Base-by-base conservation (phyloP, 1,140 invertebrate species). In the Drosophila setifemur region DNA sequence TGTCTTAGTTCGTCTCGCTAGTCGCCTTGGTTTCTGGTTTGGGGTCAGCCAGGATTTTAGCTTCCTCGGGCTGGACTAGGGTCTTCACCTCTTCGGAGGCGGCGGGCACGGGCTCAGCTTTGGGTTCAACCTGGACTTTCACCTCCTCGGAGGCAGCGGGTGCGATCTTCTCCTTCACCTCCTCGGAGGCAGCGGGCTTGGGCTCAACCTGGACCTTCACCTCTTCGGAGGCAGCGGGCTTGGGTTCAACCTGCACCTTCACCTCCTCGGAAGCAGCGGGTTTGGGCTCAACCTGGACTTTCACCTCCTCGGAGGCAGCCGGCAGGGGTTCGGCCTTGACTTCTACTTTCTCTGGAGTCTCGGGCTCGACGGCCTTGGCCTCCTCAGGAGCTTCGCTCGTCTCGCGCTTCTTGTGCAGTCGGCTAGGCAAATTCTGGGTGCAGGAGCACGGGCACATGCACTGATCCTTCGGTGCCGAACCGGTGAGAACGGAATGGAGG, bases 391-490 rank as follows among this genome's bases (percentile, higher is more conserved):
- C 45, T n/a, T 74, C 66, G 18, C 42, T 85, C n/a, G 77, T 61
- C 16, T 87, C 83, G 35, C 88, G 88, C 47, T 90, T 90, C 68
- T 83, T 88, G 53, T 89, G 81, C 18, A 71, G 39, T 44, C 53
- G 55, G 11, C 68, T 61, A 3, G 81, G 72, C 43, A 90, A 53
- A 18, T 89, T 90, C 45, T 90, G 88, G n/a, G 85, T 90, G 71
- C 88, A 90, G 18, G 88, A 90, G 47, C 88, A 90, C 2, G 88
- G 88, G 45, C 88, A 90, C 88, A 90, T 90, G 61, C 88, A 90
- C 40, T 89, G 88, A 64, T 90, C 88, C 53, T 86, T 88, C 2
- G 79, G 85, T 9, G 63, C 79, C 12, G 61, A 70, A 18, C 83
- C 76, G 25, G 88, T 68, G 52, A 89, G 81, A 31, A 89, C 64